Percentiles rank a stretch among this genome's conserved stretches.
Conservation (phyloP, 2,888 invertebrate species). For the Allygus modestus region DNA sequence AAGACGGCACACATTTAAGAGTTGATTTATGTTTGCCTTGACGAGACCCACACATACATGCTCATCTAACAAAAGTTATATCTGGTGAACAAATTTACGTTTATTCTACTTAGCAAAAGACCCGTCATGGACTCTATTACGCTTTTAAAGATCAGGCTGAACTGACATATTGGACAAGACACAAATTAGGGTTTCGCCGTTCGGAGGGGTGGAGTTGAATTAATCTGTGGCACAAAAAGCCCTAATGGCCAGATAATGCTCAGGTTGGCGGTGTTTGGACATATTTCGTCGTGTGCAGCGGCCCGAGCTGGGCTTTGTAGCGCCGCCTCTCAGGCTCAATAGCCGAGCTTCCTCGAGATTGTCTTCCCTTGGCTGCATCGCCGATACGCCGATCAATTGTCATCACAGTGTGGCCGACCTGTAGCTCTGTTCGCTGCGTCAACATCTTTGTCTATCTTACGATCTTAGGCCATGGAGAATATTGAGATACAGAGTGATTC, state of each 20-base stretch:
- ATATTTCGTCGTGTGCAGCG: constrained; percentile 2
- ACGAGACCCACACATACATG: no score
- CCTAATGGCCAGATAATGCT: constrained; percentile 51
- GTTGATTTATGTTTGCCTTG: no score
- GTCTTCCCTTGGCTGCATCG: background rate
- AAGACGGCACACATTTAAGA: no score
- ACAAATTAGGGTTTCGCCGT: constrained; percentile 43
- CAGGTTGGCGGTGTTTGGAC: constrained; percentile 35
- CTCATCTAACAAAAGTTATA: no score
- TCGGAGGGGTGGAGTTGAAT: constrained; percentile 28
- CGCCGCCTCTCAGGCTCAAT: constrained; percentile 4
- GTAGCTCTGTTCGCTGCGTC: background rate
- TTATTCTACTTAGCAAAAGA: no score
- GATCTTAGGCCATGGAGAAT: background rate
- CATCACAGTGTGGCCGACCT: background rate
- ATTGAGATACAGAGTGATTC: no score
- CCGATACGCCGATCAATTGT: background rate
- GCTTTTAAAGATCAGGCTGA: background rate
- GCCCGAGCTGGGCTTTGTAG: background rate
- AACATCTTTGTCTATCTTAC: background rate
- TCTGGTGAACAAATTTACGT: no score
- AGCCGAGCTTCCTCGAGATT: constrained; percentile 24
- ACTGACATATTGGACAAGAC: constrained; percentile 48
- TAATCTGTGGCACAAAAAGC: constrained; percentile 48
- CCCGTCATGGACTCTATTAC: background rate